Evolutionary conservation across 2,113 vertebrate genomes (phyloP), one percentile per base, ranked within the genome.

Genomic region (Burhinus bistriatus): DNA sequence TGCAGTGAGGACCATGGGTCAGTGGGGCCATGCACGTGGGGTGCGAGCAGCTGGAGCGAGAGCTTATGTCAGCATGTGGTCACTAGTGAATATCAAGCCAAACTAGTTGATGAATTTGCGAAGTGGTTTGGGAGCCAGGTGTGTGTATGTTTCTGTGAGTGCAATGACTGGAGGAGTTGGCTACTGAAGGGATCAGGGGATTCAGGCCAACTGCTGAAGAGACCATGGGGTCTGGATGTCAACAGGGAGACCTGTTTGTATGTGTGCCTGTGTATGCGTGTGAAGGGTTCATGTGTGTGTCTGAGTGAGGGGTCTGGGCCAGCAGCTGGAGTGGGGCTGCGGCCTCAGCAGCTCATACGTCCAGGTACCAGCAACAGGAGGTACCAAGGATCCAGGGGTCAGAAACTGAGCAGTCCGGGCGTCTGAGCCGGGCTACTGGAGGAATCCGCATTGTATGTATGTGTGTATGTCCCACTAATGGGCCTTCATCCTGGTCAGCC

Each of bases 371-470:
- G 58, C 47, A 84, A 13, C 1, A 5, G 27, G 47, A 54, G 44
- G 26, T 34, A 44, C 5, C 23, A 30, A 25, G 16, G 7, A 51
- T 38, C 9, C 32, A 78, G 44, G 42, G 8, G 23, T 6, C 15
- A 38, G 23, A 38, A 32, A 5, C n/a, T 7, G 19, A 22, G 29
- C 21, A 26, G 44, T 34, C 54, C 3, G 3, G 15, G 9, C 9
- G 19, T 26, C 52, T 71, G 61, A 75, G 44, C 61, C 9, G 17
- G 8, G 15, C 9, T 4, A 9, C 66, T n/a, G 22, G 51, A 70
- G 19, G 15, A 40, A 51, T 83, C 45, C 3, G 1, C 1, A 0
- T 7, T 54, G 30, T 9, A 17, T 4, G 3, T 16, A 5, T 4
- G 12, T 55, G 13, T 75, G 2, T 27, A 52, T 57, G 71, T 91